A percentile compares a stretch with the other conserved stretches of the same genome.
These are phyloP conservation scores for Caenorhabditis sp. DNA, from an alignment of 2,888 invertebrate genomes.

Conservation along the genomic window DNA sequence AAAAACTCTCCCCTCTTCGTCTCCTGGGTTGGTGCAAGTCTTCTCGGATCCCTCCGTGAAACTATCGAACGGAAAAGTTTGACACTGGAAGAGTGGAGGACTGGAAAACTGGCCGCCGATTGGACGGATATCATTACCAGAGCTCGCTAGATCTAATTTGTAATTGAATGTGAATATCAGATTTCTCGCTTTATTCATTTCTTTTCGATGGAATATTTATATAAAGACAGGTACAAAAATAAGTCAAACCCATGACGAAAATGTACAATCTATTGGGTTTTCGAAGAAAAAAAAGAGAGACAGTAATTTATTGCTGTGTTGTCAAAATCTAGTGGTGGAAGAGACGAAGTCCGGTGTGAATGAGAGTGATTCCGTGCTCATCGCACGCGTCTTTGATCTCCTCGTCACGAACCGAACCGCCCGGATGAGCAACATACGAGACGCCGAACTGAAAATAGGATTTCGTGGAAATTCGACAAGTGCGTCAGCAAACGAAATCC, in stretches of 20 bases:
- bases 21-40: slow-evolving; percentile 62
- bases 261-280: slow-evolving; percentile 54
- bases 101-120: slow-evolving; percentile 54
- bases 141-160: slow-evolving; percentile 17
- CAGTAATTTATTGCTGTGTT: slow-evolving; percentile 33
- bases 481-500: neutral
- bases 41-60: slow-evolving; percentile 60
- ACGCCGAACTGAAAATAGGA: slow-evolving; percentile 92
- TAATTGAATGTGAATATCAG: slow-evolving; percentile 14
- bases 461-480: neutral
- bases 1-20: slow-evolving; percentile 50
- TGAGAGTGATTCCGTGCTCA: slow-evolving; percentile 91
- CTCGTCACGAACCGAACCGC: slow-evolving; percentile 95
- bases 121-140: slow-evolving; percentile 60
- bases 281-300: neutral
- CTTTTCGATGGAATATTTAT: neutral
- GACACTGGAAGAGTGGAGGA: slow-evolving; percentile 48
- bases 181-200: slow-evolving; percentile 31
- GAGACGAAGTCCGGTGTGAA: slow-evolving; percentile 92
- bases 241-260: slow-evolving; percentile 25
- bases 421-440: slow-evolving; percentile 93
- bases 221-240: slow-evolving; percentile 18
- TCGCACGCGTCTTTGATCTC: slow-evolving; percentile 94
- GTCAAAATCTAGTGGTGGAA: slow-evolving; percentile 87
- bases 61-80: slow-evolving; percentile 56